phyloP scores from a whole-genome alignment of 2,888 invertebrate genomes.

The Prosopocoilus inquinatus region DNA sequence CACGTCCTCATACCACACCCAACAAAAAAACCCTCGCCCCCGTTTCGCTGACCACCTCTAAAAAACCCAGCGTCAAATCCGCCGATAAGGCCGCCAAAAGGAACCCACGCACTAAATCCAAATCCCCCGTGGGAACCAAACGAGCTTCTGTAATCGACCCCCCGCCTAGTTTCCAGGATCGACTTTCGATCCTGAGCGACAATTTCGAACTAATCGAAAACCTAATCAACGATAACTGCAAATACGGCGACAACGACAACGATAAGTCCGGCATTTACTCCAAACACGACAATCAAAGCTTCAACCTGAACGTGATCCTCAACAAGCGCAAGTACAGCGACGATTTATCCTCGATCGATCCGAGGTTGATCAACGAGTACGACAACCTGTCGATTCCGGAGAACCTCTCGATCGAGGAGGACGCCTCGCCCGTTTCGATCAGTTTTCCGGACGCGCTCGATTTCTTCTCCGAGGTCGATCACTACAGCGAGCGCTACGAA shows the following conservation, averaged over 20 bases:
- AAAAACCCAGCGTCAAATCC: conserved; percentile 25
- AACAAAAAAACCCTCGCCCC: conserved; percentile 10
- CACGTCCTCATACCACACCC: conserved; percentile 50
- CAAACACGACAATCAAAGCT: conserved; percentile 13
- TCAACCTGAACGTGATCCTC: conserved; percentile 27
- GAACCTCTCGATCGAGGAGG: conserved; percentile 32
- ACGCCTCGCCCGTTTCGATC: conserved; percentile 38
- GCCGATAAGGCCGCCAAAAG: conserved; percentile 16
- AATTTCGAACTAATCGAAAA: conserved; percentile 48
- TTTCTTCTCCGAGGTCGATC: conserved; percentile 41
- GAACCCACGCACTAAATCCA: conserved; percentile 13
- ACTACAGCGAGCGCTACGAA: conserved; percentile 55
- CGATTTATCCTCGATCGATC: conserved; percentile 52
- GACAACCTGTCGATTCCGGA: conserved; percentile 64
- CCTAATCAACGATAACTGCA: conserved; percentile 39
- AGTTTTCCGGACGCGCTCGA: conserved; percentile 23
- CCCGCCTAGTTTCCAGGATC: conserved; percentile 49
- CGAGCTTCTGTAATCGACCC: conserved; percentile 51
- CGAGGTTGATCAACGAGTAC: conserved; percentile 66
- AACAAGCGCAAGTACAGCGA: conserved; percentile 38
- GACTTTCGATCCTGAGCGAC: conserved; percentile 31
- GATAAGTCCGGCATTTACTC: conserved; percentile 8
- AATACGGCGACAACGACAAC: conserved; percentile 29
- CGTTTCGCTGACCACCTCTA: conserved; percentile 13
- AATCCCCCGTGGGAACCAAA: conserved; percentile 28